A percentile compares a stretch with the other conserved stretches of the same genome.
phyloP scores from a whole-genome alignment of 2,888 invertebrate species.

The Drosophila planitibia region DNA sequence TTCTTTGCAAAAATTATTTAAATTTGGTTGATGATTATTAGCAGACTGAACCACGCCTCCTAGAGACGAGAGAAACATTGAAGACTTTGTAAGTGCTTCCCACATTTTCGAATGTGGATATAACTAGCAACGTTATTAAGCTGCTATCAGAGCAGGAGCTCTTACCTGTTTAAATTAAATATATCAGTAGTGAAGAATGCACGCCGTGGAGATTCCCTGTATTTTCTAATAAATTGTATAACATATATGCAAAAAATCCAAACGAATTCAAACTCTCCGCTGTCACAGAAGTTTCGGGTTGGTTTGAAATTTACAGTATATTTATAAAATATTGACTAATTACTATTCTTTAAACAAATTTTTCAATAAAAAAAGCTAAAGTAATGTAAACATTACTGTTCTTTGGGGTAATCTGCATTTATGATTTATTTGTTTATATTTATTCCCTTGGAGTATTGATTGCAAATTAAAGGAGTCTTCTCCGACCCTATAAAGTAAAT shows the following conservation, averaged over 20 bases:
- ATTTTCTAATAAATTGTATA: neutral
- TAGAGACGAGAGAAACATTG: neutral
- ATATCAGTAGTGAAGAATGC: neutral
- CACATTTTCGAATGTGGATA: neutral
- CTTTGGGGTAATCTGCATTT: no score
- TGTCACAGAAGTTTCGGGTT: neutral
- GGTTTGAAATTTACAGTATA: neutral
- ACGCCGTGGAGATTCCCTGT: neutral
- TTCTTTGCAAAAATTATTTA: neutral
- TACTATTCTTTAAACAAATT: no score
- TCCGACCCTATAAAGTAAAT: no score
- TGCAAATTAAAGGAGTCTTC: no score
- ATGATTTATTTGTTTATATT: no score
- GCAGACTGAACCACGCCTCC: no score
- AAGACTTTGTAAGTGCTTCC: neutral
- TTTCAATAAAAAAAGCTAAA: no score
- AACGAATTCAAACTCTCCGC: no score
- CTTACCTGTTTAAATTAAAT: neutral
- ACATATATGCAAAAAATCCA: neutral
- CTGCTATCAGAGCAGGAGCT: neutral
- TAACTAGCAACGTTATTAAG: neutral
- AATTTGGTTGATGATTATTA: conserved; percentile 30
- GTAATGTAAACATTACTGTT: no score
- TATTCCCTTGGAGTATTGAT: no score
- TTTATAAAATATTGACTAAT: no score